Evolutionary conservation across 2,113 vertebrate species (phyloP), one percentile per base, ranked within the genome.

Genomic region (Rhegmatorhina hoffmannsi): DNA sequence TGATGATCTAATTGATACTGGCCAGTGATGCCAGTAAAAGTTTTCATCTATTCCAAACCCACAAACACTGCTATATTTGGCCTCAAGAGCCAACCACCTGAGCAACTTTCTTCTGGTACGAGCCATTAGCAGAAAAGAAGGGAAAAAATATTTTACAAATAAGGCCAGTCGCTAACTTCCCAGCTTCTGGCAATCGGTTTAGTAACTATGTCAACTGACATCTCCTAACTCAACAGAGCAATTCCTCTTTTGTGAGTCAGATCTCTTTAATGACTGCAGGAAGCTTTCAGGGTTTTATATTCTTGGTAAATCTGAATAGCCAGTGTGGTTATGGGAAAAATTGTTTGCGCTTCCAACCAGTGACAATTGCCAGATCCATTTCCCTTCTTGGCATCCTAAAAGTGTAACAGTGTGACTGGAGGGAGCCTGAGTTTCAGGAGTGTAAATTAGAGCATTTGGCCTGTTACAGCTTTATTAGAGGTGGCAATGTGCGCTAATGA

Each of bases 331-430:
- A 84, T 81, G 11, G 72, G 72, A 90, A 93, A 87, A 88, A 92
- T 36, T 44, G 63, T 94, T 92, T 91, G 78, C 25, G 8, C 72
- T 90, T 95, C 75, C 85, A 94, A 20, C 55, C n/a, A 68, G 67
- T 81, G 68, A 93, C 89, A 83, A 91, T 18, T 88, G 94, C 93
- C 94, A 97, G 93, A 94, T 84, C 84, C 79, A 70, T 94, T 95
- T 95, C 85, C 63, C 79, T 94, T 92, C 64, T 62, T 94, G 95
- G 92, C 85, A 91, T 78, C 75, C 75, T 74, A 44, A 49, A 92
- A 85, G 72, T n/a, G 14, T 87, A 87, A 72, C 81, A 91, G 69
- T 3, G 59, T 86, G 87, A 76, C 59, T 7, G 3, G 75, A 95
- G 78, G 60, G 84, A 92, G 82, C 63, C 50, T 38, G 85, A 74